Base-by-base conservation (phyloP, 2,113 vertebrate species). In the Physeter macrocephalus region DNA sequence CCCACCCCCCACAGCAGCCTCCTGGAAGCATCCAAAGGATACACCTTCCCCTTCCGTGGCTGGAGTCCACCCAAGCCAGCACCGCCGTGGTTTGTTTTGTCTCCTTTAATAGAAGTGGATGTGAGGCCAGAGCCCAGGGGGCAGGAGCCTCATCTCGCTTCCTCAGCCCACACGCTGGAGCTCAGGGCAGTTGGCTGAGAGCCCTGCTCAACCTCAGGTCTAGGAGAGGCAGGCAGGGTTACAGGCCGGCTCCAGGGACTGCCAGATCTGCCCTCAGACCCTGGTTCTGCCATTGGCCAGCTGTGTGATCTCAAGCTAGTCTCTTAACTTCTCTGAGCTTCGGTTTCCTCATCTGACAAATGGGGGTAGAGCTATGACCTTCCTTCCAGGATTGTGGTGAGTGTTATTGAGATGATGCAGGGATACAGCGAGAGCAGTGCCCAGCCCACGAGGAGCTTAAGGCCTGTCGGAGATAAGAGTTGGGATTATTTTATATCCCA, bases 21-120 rank as follows among this genome's bases (percentile, higher is more conserved):
- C 57, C 64, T 61, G 61, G 88, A 96, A 72, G 83, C 87, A 39
- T 92, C 88, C 88, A 92, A 27, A 90, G 84, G 90, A 80, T 80
- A 90, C 74, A 8, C 80, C 94, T 96, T 94, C 92, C 95, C 78
- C 59, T 95, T 87, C 72, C 20, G 0, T 1, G 25, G 84, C 90
- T 46, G 80, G 94, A 94, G 69, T 52, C 83, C 36, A 34, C 86
- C 62, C 3, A 10, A 25, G 89, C 74, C 85, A 83, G 31, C 57
- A 66, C 52, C 5, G 0, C 3, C 23, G 3, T 2, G 17, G 27
- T 59, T 59, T 82, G 94, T 93, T 88, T 93, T 94, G 61, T 86
- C 90, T 94, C 81, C 85, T 94, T 94, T 82, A 57, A 86, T 41
- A 90, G 92, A 95, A 94, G 82, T 46, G 57, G 85, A 27, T 46